These are phyloP conservation scores for Asteroscopus sphinx DNA, from an alignment of 2,888 invertebrate genomes.

Conservation along the genomic window DNA sequence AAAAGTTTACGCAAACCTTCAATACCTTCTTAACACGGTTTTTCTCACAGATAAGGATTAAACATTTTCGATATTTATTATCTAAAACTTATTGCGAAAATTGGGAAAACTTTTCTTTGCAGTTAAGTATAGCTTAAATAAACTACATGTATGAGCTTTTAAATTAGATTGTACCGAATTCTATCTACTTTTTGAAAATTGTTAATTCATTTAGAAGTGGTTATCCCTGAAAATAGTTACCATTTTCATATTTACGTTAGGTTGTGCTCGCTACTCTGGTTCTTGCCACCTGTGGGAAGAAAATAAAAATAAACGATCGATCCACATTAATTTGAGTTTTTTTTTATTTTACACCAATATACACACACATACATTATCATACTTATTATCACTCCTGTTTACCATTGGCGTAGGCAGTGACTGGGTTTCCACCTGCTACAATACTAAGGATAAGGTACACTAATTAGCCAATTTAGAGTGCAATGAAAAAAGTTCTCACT, in stretches of 20 bases:
- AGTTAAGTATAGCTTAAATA: conserved; percentile 33
- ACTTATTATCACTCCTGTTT: no score
- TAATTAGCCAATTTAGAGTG: no score
- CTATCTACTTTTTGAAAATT: conserved; percentile 52
- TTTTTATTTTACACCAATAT: conserved; percentile 52
- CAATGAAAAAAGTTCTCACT: neutral
- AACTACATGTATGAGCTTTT: conserved; percentile 42
- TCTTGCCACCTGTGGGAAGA: conserved; percentile 86
- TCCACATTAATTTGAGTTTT: conserved; percentile 76
- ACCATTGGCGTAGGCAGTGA: no score
- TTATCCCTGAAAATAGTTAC: conserved; percentile 89
- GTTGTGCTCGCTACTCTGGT: conserved; percentile 87
- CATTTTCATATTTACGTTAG: conserved; percentile 84
- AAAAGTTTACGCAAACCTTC: conserved; percentile 25
- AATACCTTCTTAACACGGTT: conserved; percentile 28
- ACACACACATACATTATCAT: no score
- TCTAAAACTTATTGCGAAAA: conserved; percentile 43
- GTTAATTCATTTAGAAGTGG: conserved; percentile 72
- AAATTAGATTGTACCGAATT: conserved; percentile 47
- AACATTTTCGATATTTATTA: conserved; percentile 39
- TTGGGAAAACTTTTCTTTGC: conserved; percentile 50
- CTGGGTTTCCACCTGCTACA: no score
- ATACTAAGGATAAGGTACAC: no score
- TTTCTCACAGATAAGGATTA: conserved; percentile 43
- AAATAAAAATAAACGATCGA: conserved; percentile 86